phyloP scores from a whole-genome alignment of 2,113 vertebrate species.

The Hemichromis elongatus region DNA sequence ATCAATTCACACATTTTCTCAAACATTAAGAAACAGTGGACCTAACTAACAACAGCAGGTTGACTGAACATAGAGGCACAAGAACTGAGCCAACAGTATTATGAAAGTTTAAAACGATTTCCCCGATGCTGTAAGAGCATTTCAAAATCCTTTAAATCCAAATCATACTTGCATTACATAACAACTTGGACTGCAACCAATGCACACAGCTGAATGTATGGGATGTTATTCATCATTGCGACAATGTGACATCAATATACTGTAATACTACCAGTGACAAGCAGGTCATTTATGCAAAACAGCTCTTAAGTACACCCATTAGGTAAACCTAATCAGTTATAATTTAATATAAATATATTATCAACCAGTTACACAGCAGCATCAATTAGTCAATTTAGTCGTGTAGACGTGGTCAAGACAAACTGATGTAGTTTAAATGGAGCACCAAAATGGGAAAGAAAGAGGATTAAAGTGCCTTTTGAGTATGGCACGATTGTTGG shows the following conservation, averaged over 20 bases:
- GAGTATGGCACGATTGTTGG: fast-evolving
- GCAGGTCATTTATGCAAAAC: neutral
- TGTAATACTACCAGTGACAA: neutral
- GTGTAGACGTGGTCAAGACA: fast-evolving
- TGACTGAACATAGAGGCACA: neutral
- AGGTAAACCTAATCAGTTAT: neutral
- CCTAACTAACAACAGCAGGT: neutral
- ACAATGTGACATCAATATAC: neutral
- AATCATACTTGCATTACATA: constrained; percentile 14
- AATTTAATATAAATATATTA: neutral
- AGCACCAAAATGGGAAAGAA: fast-evolving
- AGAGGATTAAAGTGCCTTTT: fast-evolving
- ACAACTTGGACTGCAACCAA: neutral
- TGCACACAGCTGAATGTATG: neutral
- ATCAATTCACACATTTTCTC: neutral
- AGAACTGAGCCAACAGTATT: constrained; percentile 7
- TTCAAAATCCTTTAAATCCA: constrained; percentile 44
- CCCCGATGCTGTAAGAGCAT: neutral
- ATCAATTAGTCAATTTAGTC: neutral
- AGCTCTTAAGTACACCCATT: neutral
- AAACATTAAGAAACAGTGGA: neutral
- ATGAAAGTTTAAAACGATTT: constrained; percentile 60
- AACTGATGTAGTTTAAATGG: fast-evolving
- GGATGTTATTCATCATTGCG: fast-evolving
- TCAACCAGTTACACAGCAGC: neutral